Evolutionary conservation across 2,888 invertebrate species (phyloP).

Genomic region (Coelinius sp.): DNA sequence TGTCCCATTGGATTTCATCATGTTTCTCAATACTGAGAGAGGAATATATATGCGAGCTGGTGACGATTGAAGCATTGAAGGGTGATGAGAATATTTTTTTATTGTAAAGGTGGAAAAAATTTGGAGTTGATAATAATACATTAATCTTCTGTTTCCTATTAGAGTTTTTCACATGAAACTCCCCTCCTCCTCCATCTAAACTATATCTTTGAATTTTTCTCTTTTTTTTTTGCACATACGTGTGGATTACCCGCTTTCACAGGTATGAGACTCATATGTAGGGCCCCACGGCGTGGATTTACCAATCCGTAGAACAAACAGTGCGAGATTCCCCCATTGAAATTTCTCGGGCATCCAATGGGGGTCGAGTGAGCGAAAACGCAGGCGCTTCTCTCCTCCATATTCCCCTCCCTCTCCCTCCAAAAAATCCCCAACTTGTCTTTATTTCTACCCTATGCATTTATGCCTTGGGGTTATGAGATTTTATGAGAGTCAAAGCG

Average conservation of each 20-base stretch:
- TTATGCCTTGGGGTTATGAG: constrained; percentile 65
- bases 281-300: constrained; percentile 49
- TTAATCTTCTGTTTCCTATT: background rate
- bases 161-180: background rate
- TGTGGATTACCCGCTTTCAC: constrained; percentile 17
- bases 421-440: constrained; percentile 40
- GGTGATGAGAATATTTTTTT: background rate
- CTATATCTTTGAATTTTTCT: background rate
- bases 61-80: constrained; percentile 27
- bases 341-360: constrained; percentile 57
- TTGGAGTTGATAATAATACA: no score
- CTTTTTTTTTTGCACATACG: background rate
- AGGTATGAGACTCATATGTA: constrained; percentile 43
- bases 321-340: constrained; percentile 57
- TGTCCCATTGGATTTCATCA: constrained; percentile 27
- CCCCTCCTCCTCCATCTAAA: background rate
- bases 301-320: constrained; percentile 65
- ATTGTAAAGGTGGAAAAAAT: no score
- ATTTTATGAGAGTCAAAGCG: constrained; percentile 69
- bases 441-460: constrained; percentile 46
- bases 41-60: constrained; percentile 21
- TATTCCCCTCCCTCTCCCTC: background rate
- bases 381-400: background rate
- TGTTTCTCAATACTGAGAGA: background rate
- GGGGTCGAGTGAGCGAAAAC: constrained; percentile 32